phyloP scores from a whole-genome alignment of 2,888 invertebrate species.

The Lochmaea crataegi region DNA sequence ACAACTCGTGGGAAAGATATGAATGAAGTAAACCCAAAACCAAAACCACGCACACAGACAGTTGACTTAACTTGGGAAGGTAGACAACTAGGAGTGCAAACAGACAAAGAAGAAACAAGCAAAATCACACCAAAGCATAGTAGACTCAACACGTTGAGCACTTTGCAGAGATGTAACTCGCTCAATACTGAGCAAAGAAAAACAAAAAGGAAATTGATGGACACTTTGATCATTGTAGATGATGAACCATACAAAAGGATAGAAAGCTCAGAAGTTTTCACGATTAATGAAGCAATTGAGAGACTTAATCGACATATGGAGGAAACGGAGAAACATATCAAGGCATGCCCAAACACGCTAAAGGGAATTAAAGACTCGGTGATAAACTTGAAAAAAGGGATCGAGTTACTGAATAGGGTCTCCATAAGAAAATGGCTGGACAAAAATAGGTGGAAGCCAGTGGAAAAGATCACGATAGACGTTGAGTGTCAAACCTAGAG shows the following conservation, averaged over 20 bases:
- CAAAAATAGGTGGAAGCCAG: background rate
- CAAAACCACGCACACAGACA: too few species aligned
- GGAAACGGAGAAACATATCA: background rate
- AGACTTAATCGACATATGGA: constrained; percentile 3
- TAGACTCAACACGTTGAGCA: background rate
- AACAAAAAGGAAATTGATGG: background rate
- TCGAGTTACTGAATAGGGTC: background rate
- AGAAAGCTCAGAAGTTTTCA: background rate
- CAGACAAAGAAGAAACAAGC: background rate
- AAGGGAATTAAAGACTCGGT: background rate
- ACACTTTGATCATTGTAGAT: background rate
- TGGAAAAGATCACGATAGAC: background rate
- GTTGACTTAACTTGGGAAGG: too few species aligned
- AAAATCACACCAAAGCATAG: background rate
- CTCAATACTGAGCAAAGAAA: background rate
- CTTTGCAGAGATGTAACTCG: background rate
- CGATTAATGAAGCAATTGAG: constrained; percentile 3
- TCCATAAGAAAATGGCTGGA: background rate
- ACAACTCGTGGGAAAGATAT: constrained; percentile 1
- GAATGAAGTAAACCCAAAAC: background rate
- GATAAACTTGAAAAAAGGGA: background rate
- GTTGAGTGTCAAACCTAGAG: background rate
- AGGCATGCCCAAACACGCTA: background rate
- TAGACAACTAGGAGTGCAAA: background rate
- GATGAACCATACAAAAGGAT: constrained; percentile 3